These are phyloP conservation scores for Luffia ferchaultella DNA, from an alignment of 2,888 invertebrate species.

Conservation along the genomic window DNA sequence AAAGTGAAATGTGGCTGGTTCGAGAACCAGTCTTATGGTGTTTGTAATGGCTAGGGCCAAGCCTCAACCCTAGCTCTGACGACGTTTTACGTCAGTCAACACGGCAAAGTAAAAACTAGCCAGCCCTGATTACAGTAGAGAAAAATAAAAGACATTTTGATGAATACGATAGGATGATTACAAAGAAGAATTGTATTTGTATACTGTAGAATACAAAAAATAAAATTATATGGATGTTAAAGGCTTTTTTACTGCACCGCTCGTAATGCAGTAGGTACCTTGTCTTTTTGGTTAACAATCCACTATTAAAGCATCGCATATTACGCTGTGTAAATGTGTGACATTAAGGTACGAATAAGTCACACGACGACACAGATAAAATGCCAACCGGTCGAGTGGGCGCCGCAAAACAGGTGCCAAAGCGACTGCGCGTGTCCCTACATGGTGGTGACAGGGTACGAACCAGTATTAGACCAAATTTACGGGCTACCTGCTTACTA, in stretches of 20 bases:
- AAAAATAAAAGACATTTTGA: background rate
- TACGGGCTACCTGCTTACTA: constrained; percentile 27
- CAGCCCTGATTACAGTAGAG: background rate
- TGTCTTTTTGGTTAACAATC: no score
- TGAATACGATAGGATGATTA: background rate
- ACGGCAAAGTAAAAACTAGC: constrained; percentile 4
- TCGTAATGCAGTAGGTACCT: no score
- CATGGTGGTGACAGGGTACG: constrained; percentile 38
- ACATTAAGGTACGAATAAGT: background rate
- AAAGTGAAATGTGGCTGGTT: constrained; percentile 28
- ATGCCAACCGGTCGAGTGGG: constrained; percentile 26
- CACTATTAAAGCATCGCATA: no score
- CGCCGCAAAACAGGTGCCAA: constrained; percentile 31
- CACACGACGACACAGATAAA: constrained; percentile 12
- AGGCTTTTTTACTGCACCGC: no score
- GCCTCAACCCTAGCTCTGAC: constrained; percentile 18
- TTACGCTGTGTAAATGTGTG: background rate
- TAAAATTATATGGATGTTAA: no score
- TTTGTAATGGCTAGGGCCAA: background rate
- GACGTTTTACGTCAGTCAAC: constrained; percentile 21
- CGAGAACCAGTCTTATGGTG: constrained; percentile 26
- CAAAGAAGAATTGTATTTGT: no score
- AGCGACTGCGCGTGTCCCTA: constrained; percentile 29
- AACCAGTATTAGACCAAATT: constrained; percentile 46
- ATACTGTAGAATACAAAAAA: no score